Evolutionary conservation across 1,140 invertebrate genomes (phyloP).

Genomic region (Odontomachus brunneus): DNA sequence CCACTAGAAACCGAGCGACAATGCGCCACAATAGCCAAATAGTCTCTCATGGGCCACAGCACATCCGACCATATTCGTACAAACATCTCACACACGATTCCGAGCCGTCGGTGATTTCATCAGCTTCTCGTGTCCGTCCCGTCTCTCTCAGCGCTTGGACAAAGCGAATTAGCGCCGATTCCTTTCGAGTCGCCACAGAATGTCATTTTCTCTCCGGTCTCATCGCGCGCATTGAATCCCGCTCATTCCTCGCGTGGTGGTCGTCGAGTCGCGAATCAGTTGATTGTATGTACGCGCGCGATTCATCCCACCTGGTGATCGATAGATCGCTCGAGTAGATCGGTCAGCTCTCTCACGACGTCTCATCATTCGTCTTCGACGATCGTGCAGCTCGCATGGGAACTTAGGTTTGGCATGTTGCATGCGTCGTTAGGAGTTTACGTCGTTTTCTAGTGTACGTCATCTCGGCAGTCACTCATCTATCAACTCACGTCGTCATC

Average conservation of each 20-base stretch:
- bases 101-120: too few species aligned
- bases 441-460: constrained; percentile 54
- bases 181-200: not conserved
- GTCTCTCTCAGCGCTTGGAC: too few species aligned
- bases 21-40: not conserved
- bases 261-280: constrained; percentile 23
- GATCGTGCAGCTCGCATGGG: constrained; percentile 61
- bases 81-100: too few species aligned
- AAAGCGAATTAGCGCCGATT: not conserved
- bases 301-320: constrained; percentile 20
- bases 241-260: too few species aligned
- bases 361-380: constrained; percentile 55
- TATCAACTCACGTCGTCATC: constrained; percentile 49
- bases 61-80: too few species aligned
- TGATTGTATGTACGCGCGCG: constrained; percentile 1
- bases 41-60: too few species aligned
- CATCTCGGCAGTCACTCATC: constrained; percentile 29
- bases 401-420: constrained; percentile 61
- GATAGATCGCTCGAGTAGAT: constrained; percentile 3
- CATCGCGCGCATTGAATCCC: constrained; percentile 13
- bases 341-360: constrained; percentile 17
- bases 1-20: too few species aligned
- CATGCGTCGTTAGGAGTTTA: constrained; percentile 61
- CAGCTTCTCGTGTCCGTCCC: too few species aligned
- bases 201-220: constrained; percentile 3